phyloP scores from a whole-genome alignment of 2,888 invertebrate species.

The Hylaea fasciaria region DNA sequence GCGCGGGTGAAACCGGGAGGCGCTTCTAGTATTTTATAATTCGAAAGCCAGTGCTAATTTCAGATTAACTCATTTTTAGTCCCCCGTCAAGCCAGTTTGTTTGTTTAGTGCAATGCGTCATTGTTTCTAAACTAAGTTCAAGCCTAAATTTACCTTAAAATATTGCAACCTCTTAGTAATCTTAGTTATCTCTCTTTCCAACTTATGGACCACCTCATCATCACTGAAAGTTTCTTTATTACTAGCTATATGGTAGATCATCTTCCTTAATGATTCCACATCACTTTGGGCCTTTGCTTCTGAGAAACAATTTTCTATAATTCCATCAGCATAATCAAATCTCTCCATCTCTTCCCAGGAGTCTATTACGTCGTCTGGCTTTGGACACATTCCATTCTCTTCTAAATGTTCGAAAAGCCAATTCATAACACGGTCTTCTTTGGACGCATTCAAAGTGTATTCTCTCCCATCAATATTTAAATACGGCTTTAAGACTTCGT shows the following conservation, averaged over 20 bases:
- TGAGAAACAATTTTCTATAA: slow-evolving; percentile 71
- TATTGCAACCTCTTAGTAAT: slow-evolving; percentile 60
- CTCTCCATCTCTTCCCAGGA: slow-evolving; percentile 58
- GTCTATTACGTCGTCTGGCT: slow-evolving; percentile 39
- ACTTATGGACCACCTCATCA: background rate
- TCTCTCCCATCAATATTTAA: slow-evolving; percentile 55
- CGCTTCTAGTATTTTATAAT: too few relatives aligned
- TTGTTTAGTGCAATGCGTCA: background rate
- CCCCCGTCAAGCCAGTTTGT: too few relatives aligned
- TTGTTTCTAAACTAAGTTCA: background rate
- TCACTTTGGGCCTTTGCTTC: slow-evolving; percentile 66
- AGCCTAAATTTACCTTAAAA: slow-evolving; percentile 72
- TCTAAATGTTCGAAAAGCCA: slow-evolving; percentile 68
- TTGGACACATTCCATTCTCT: too few relatives aligned
- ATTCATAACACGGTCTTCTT: slow-evolving; percentile 64
- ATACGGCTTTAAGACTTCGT: slow-evolving; percentile 60
- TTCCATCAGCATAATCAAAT: slow-evolving; percentile 48
- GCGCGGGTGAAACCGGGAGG: too few relatives aligned
- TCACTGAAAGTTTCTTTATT: slow-evolving; percentile 56
- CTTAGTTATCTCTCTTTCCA: slow-evolving; percentile 52
- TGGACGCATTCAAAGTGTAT: slow-evolving; percentile 55
- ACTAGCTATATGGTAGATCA: slow-evolving; percentile 66
- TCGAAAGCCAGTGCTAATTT: too few relatives aligned
- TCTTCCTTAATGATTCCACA: slow-evolving; percentile 68
- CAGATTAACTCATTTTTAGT: too few relatives aligned